Base-by-base conservation (phyloP, 1,140 invertebrate genomes). In the Trissolcus basalis region DNA sequence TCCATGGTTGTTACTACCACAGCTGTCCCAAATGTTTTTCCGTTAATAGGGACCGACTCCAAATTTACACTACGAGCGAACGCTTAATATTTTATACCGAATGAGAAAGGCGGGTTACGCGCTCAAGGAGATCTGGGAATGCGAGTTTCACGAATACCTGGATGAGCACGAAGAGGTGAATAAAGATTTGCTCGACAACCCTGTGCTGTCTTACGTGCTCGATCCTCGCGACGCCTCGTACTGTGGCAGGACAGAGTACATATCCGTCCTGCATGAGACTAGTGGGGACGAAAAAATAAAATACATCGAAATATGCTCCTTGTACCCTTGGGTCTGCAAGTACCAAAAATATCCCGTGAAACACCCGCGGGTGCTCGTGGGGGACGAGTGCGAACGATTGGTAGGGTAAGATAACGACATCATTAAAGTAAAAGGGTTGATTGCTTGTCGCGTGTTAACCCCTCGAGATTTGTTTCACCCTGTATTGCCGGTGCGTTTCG, bases 281-380 rank as follows among this genome's bases (percentile, higher is more conserved):
- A 49, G 65, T 9, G 56, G 61, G 10, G 60, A 54, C 27, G 82
- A 87, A 72, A 76, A 78, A 72, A 86, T 86, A 10, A 59, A 73
- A 44, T 86, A 85, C 49, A 64, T 77, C 0, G 85, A 87, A 60
- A 79, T 86, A 33, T 79, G 74, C 19, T 81, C 78, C 11, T 71
- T 86, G 13, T 86, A 87, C 69, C 84, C 80, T 10, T 80, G 53
- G 9, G 56, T 79, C 36, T 35, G 33, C 10, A 35, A 35, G 10
- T 86, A n/a, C n/a, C n/a, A n/a, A n/a, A n/a, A n/a, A n/a, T n/a
- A n/a, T n/a, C n/a, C n/a, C n/a, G n/a, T n/a, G 6, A 80, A 79
- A 39, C 82, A 88, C 50, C 87, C 85, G 5, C 69, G 54, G 36
- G 71, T 87, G 14, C 78, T 81, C 1, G 76, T 81, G 19, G 59